Conservation (phyloP, 2,888 invertebrate genomes). For the Abrostola tripartita region DNA sequence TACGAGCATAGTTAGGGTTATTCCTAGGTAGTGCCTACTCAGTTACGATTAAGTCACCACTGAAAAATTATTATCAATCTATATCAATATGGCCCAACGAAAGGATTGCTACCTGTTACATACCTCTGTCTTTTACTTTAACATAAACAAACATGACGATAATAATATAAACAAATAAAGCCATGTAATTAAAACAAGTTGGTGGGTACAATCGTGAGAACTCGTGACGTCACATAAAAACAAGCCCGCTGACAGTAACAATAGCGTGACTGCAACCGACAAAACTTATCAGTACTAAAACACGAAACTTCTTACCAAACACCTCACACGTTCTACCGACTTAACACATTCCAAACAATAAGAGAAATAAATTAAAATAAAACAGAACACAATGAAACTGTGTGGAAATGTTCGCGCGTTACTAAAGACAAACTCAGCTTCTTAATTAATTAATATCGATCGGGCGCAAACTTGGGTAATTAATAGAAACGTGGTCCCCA, state of each 20-base stretch:
- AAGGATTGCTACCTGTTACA: too few species aligned
- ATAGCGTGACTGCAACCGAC: slow-evolving; percentile 50
- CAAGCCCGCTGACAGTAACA: slow-evolving; percentile 31
- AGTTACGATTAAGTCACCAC: too few species aligned
- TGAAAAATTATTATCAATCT: too few species aligned
- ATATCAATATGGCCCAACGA: too few species aligned
- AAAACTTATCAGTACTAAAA: slow-evolving; percentile 50
- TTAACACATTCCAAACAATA: slow-evolving; percentile 36
- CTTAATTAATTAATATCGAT: slow-evolving; percentile 83
- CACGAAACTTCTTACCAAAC: slow-evolving; percentile 48
- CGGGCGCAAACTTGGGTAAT: slow-evolving; percentile 78
- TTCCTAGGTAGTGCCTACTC: too few species aligned
- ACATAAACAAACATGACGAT: too few species aligned
- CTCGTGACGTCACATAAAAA: slow-evolving; percentile 33
- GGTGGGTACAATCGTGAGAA: slow-evolving; percentile 11
- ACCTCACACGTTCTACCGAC: slow-evolving; percentile 41
- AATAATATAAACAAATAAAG: too few species aligned
- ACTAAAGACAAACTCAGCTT: slow-evolving; percentile 62
- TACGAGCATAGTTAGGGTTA: too few species aligned
- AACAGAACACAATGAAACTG: slow-evolving; percentile 17
- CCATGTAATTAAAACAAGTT: too few species aligned
- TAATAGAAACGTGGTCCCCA: slow-evolving; percentile 82
- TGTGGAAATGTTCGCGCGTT: slow-evolving; percentile 38
- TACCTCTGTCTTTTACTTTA: too few species aligned
- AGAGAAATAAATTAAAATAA: slow-evolving; percentile 43